Evolutionary conservation across 2,797 vertebrate genomes (phyloP), one percentile per base, ranked within the genome.

Genomic region (Pyrocephalus nanus): DNA sequence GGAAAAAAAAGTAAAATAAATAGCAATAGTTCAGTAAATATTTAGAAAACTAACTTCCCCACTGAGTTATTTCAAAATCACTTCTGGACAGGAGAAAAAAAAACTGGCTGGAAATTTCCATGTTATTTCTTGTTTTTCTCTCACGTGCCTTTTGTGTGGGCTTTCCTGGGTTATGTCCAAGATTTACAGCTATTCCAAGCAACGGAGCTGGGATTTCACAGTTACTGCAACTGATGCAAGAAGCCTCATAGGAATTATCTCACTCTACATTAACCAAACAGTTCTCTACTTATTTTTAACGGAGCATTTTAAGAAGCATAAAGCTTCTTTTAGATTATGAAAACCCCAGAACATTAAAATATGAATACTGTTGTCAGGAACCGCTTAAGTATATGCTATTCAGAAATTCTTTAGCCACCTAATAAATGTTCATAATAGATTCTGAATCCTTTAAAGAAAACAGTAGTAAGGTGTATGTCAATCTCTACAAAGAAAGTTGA

Each of bases 121-220:
- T 50, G 55, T 93, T 96, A 92, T 85, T 96, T 93, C 77, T 92
- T 93, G 64, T 84, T 95, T 93, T 92, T 89, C 53, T 93, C 88
- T 89, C 94, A 96, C 88, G 92, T 94, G 94, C 88, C 78, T 90
- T 95, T 95, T 95, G 93, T 21, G 86, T 94, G 86, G 96, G 89
- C 67, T 93, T 91, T 86, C 58, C 87, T 96, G 93, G 89, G 62
- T 48, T 62, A 57, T 32, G 42, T 90, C 91, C 95, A 96, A 94
- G 82, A 90, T 58, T 86, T 88, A 82, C 76, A 94, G 86, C 87
- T 96, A 96, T 93, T 96, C 90, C 91, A 93, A 91, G 96, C 19
- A 95, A 91, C 70, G 76, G 88, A 90, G 82, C 70, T 92, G 88
- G 90, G 88, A 94, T 90, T 94, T 95, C 95, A 94, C 90, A 94